These are phyloP conservation scores for Gallinago jamesoni DNA, from an alignment of 2,113 vertebrate species.

Conservation along the genomic window DNA sequence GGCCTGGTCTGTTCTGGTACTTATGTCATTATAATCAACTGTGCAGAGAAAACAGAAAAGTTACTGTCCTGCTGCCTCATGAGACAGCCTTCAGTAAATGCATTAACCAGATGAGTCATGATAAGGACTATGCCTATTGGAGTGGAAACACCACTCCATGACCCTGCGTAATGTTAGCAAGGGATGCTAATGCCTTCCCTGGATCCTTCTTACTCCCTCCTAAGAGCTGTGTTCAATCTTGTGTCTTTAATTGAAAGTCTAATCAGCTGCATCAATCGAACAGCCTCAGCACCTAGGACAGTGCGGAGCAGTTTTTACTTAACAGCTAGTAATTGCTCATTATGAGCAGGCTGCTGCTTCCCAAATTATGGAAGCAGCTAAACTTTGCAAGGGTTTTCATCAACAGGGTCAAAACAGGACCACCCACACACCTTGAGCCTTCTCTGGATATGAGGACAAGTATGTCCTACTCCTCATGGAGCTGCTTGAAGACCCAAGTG, in stretches of 20 bases:
- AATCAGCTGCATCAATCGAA: not conserved
- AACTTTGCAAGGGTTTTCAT: not conserved
- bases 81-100: conserved; percentile 40
- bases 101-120: conserved; percentile 63
- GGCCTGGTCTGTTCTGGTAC: conserved; percentile 30
- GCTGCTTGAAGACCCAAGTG: not conserved
- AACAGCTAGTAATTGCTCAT: not conserved
- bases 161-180: not conserved
- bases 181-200: not conserved
- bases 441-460: not conserved
- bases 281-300: not conserved
- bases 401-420: not conserved
- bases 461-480: not conserved
- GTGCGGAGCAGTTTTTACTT: not conserved
- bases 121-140: conserved; percentile 15
- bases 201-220: conserved; percentile 4
- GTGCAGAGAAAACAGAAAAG: conserved; percentile 33
- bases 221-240: not conserved
- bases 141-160: conserved; percentile 29
- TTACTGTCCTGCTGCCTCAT: conserved; percentile 42
- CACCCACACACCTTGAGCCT: not conserved
- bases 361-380: not conserved
- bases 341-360: not conserved
- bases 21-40: conserved; percentile 61
- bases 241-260: not conserved